phyloP scores from a whole-genome alignment of 2,113 vertebrate species.

The Amia ocellicauda region DNA sequence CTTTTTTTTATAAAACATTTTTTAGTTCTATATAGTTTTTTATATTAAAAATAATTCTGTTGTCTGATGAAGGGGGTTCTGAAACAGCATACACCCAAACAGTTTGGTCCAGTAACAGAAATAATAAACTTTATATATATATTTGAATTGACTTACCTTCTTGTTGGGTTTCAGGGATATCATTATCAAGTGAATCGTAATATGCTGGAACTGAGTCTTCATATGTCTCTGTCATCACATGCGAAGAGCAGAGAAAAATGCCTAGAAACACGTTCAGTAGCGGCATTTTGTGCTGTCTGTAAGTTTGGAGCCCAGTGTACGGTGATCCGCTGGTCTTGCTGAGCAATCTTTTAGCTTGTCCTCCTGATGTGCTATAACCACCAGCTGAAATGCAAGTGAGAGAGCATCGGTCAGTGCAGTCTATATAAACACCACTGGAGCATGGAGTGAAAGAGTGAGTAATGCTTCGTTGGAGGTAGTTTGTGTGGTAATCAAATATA shows the following conservation, averaged over 20 bases:
- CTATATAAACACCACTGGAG: conserved; percentile 40
- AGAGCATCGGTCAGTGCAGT: conserved; percentile 25
- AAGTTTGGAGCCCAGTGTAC: conserved; percentile 15
- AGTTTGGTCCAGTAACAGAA: no score
- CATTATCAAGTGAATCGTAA: conserved; percentile 68
- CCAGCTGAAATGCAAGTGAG: conserved; percentile 35
- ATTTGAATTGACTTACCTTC: conserved; percentile 50
- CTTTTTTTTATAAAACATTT: no score
- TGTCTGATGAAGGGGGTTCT: no score
- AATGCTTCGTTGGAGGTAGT: conserved; percentile 66
- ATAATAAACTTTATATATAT: neutral
- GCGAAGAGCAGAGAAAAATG: conserved; percentile 48
- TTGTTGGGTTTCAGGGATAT: conserved; percentile 46
- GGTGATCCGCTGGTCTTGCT: conserved; percentile 42
- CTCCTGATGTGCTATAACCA: conserved; percentile 37
- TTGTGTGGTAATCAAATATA: conserved; percentile 63
- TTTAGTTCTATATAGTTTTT: no score
- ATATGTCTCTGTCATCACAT: conserved; percentile 49
- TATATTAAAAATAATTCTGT: no score
- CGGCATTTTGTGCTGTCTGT: conserved; percentile 46
- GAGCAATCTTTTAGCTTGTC: conserved; percentile 57
- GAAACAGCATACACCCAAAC: no score
- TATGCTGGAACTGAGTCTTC: conserved; percentile 65
- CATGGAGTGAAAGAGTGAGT: conserved; percentile 63
- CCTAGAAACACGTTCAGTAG: conserved; percentile 50